Conservation (phyloP, 2,797 vertebrate genomes). For the Rousettus madagascariensis region DNA sequence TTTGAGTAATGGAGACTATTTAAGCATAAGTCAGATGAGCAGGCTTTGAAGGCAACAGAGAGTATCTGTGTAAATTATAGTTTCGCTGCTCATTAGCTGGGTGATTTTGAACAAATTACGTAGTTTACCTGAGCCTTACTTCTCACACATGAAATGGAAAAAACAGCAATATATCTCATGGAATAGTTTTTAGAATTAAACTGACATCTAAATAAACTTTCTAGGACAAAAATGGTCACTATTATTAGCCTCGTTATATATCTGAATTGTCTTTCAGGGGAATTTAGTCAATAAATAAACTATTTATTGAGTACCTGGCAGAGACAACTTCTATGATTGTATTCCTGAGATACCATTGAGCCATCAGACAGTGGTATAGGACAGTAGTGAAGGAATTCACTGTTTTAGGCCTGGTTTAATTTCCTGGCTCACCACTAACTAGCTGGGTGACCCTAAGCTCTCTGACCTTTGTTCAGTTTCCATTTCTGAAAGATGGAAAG, state of each 20-base stretch:
- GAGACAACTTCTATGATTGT: background rate
- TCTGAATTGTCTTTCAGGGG: background rate
- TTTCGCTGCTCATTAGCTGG: background rate
- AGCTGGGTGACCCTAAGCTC: background rate
- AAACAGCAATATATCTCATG: background rate
- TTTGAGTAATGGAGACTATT: background rate
- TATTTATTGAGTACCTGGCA: background rate
- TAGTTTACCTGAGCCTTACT: constrained; percentile 16
- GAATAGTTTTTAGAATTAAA: constrained; percentile 36
- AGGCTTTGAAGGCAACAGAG: background rate
- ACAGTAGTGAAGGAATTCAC: background rate
- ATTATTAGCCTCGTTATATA: background rate
- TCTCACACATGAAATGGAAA: background rate
- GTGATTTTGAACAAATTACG: background rate
- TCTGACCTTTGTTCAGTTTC: background rate
- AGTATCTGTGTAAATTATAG: background rate
- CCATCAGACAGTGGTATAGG: background rate
- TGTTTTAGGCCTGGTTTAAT: background rate
- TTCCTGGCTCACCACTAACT: background rate
- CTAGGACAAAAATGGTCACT: constrained; percentile 29
- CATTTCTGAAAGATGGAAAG: background rate
- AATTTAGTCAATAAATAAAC: constrained; percentile 10
- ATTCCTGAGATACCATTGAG: background rate
- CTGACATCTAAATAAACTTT: constrained; percentile 26
- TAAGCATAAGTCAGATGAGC: background rate